Evolutionary conservation across 1,140 invertebrate genomes (phyloP).

Genomic region (Zaprionus kolodkinae): DNA sequence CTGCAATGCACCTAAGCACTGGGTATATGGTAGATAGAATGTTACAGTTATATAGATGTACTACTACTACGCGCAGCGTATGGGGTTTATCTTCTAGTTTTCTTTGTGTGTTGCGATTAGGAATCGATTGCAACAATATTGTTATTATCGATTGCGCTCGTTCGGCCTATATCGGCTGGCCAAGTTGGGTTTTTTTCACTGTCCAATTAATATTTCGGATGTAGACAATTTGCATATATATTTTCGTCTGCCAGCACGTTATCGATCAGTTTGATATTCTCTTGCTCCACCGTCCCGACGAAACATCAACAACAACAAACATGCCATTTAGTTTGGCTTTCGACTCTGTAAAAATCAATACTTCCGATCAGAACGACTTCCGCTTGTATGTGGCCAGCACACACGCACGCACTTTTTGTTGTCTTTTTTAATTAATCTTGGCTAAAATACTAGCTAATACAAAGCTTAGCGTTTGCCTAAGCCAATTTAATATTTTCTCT

Average conservation of each 20-base stretch:
- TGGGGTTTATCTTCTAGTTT: constrained; percentile 13
- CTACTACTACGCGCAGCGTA: neutral
- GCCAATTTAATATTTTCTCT: constrained; percentile 15
- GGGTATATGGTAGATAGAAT: neutral
- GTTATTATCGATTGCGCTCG: constrained; percentile 29
- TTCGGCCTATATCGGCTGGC: neutral
- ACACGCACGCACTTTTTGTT: neutral
- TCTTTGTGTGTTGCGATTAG: constrained; percentile 27
- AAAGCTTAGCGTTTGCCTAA: neutral
- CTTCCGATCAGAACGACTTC: neutral
- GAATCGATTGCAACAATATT: constrained; percentile 30
- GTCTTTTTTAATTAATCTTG: constrained; percentile 7
- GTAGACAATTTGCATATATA: neutral
- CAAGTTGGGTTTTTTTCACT: neutral
- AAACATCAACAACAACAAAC: constrained; percentile 34
- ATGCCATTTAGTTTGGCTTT: constrained; percentile 13
- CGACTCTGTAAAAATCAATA: constrained; percentile 48
- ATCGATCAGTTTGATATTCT: constrained; percentile 26
- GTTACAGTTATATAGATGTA: constrained; percentile 1
- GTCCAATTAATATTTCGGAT: neutral
- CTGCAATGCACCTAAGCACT: constrained; percentile 7
- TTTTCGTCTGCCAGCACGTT: neutral
- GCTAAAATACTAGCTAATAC: neutral
- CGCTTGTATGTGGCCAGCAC: neutral
- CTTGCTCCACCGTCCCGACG: constrained; percentile 1